phyloP scores from a whole-genome alignment of 2,797 vertebrate genomes.

The Gobionotothen gibberifrons region DNA sequence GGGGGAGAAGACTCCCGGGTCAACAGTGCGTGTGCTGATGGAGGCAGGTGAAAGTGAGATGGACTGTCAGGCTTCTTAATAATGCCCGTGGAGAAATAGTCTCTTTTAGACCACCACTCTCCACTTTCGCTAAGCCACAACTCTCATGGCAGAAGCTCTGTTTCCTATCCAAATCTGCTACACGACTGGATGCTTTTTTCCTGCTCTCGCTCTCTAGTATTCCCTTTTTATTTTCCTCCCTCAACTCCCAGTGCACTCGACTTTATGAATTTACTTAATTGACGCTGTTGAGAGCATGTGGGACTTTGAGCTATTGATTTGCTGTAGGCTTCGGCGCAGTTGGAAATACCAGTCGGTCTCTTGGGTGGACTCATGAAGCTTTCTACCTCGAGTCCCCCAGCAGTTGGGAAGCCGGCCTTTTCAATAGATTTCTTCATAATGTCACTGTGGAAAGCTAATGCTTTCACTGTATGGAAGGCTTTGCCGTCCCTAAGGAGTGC shows the following conservation, averaged over 20 bases:
- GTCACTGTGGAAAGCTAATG: slow-evolving; percentile 78
- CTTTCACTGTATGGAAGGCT: slow-evolving; percentile 60
- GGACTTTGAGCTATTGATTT: slow-evolving; percentile 81
- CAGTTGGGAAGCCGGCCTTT: slow-evolving; percentile 60
- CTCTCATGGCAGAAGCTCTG: slow-evolving; percentile 35
- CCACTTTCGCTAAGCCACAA: slow-evolving; percentile 33
- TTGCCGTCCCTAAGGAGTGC: slow-evolving; percentile 55
- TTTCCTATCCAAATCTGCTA: slow-evolving; percentile 57
- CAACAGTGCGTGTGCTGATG: slow-evolving; percentile 72
- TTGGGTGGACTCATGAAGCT: slow-evolving; percentile 70
- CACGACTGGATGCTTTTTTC: slow-evolving; percentile 45
- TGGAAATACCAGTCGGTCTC: slow-evolving; percentile 82
- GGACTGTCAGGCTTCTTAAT: slow-evolving; percentile 75
- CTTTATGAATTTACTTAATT: slow-evolving; percentile 84
- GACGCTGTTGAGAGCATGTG: slow-evolving; percentile 69
- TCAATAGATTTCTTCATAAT: slow-evolving; percentile 80
- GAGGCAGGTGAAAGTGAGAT: slow-evolving; percentile 77
- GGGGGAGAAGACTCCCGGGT: slow-evolving; percentile 54
- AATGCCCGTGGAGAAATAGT: slow-evolving; percentile 62
- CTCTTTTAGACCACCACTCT: slow-evolving; percentile 25
- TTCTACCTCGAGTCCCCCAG: slow-evolving; percentile 68
- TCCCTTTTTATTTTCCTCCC: slow-evolving; percentile 30
- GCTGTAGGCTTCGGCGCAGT: slow-evolving; percentile 70
- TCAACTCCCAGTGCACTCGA: slow-evolving; percentile 62
- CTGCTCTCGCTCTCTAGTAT: slow-evolving; percentile 20